These are phyloP conservation scores for Coregonus suidteri DNA, from an alignment of 2,797 vertebrate species.

Conservation along the genomic window DNA sequence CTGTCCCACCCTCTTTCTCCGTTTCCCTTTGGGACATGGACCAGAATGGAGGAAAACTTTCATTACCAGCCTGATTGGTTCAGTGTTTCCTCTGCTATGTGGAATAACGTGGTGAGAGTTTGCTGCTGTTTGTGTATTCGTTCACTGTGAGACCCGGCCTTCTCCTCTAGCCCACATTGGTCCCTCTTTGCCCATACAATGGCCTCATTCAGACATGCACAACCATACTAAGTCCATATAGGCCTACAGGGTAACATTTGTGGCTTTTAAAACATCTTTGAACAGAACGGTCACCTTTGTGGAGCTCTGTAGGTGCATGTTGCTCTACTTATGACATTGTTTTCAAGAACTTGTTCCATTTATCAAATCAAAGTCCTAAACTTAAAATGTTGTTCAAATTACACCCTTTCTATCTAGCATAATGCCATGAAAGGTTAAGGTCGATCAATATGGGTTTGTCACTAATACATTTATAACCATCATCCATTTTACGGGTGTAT, in stretches of 20 bases:
- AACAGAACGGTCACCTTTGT: constrained; percentile 25
- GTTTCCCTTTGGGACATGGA: constrained; percentile 15
- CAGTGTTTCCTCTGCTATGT: constrained; percentile 48
- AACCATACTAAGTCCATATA: constrained; percentile 32
- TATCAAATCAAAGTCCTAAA: background rate
- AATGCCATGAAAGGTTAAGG: background rate
- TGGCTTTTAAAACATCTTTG: background rate
- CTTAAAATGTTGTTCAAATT: background rate
- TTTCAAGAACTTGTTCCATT: background rate
- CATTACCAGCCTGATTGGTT: constrained; percentile 30
- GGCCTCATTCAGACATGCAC: constrained; percentile 60
- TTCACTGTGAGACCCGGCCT: constrained; percentile 35
- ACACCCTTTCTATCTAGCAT: background rate
- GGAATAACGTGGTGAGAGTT: constrained; percentile 37
- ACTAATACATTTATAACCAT: background rate
- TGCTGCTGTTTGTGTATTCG: constrained; percentile 48
- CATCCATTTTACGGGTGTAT: background rate
- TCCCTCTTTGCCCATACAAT: constrained; percentile 59
- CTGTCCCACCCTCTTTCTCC: constrained; percentile 8
- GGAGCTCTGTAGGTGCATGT: background rate
- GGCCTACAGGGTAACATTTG: constrained; percentile 19
- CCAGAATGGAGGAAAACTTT: constrained; percentile 24
- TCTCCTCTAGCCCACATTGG: constrained; percentile 54
- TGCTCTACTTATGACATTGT: background rate
- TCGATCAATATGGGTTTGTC: background rate